Evolutionary conservation across 35 echinoderm and acorn worm species (phyloP), one percentile per base, ranked within the genome.

Genomic region (Stichopus chloronotus): DNA sequence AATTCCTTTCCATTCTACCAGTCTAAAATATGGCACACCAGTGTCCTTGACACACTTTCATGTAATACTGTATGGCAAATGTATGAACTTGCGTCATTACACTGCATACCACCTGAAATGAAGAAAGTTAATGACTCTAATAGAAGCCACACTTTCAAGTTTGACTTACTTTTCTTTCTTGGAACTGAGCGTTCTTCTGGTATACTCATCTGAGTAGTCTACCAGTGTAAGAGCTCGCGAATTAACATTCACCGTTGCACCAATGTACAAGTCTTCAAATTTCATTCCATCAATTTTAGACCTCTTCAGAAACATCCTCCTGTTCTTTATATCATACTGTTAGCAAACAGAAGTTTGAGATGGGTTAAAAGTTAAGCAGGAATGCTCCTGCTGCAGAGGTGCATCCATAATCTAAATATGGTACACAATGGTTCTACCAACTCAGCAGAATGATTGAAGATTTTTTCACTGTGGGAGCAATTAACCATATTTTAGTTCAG

Each of bases 311-410:
- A 98, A 98, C 65, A 96, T 59, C 9, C 97, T 72, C 82, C 97
- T 79, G 86, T 98, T 98, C 76, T 98, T 98, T 11, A 98, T 96
- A 83, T 98, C 97, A 81, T 86, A 98, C 97, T 98, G 93, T 10
- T 30, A 77, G 85, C 24, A 19, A 94, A 59, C 14, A 78, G 72
- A 76, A 57, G 14, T 5, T 74, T 30, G 65, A 86, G 57, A 11
- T 87, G 30, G 7, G 0, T 10, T 8, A 9, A 16, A 22, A 21
- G 13, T 72, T 22, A 1, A 16, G 13, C 1, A 16, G 69, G 13
- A 4, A 16, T 16, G 69, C 1, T 16, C 22, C 4, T 22, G 22
- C 69, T 72, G 69, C 22, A 72, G 2, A 16, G 69, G 22, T 1
- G 22, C 13, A 13, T 16, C 22, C 69, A 72, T 72, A 16, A 21